These are phyloP conservation scores for Acrossocheilus fasciatus DNA, from an alignment of 2,797 vertebrate genomes.

Conservation along the genomic window DNA sequence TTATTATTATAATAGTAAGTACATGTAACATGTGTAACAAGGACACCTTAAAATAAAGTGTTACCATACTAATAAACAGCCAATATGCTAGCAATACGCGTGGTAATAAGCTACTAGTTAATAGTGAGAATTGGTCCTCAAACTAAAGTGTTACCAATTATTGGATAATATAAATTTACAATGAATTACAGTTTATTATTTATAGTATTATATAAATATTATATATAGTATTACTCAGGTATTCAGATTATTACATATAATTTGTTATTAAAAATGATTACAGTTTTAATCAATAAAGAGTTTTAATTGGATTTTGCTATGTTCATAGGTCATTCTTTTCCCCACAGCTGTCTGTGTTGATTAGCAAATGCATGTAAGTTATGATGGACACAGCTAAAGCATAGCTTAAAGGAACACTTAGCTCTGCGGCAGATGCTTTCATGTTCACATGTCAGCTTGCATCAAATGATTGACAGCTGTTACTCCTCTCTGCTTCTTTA, in stretches of 20 bases:
- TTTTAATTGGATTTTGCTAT: neutral
- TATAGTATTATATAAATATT: neutral
- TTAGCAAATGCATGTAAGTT: conserved; percentile 50
- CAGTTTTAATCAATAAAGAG: neutral
- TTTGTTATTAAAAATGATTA: neutral
- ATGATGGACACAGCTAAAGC: conserved; percentile 60
- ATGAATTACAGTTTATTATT: neutral
- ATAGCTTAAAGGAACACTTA: conserved; percentile 59
- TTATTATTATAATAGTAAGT: neutral
- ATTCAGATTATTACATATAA: neutral
- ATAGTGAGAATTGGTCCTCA: neutral
- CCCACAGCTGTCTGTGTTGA: conserved; percentile 37
- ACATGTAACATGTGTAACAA: neutral
- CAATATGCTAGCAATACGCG: neutral
- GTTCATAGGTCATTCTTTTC: neutral
- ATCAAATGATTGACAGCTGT: conserved; percentile 58
- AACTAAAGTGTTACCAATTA: neutral
- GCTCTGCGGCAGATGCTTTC: conserved; percentile 3
- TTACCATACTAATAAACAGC: neutral
- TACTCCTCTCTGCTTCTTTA: conserved; percentile 55
- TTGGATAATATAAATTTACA: neutral
- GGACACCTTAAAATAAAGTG: too few species aligned
- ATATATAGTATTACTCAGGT: neutral
- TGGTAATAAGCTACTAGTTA: neutral
- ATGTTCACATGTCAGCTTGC: conserved; percentile 6